Percentiles rank a stretch among this genome's conserved stretches.
phyloP scores from a whole-genome alignment of 2,113 vertebrate species.

The Albula goreensis region DNA sequence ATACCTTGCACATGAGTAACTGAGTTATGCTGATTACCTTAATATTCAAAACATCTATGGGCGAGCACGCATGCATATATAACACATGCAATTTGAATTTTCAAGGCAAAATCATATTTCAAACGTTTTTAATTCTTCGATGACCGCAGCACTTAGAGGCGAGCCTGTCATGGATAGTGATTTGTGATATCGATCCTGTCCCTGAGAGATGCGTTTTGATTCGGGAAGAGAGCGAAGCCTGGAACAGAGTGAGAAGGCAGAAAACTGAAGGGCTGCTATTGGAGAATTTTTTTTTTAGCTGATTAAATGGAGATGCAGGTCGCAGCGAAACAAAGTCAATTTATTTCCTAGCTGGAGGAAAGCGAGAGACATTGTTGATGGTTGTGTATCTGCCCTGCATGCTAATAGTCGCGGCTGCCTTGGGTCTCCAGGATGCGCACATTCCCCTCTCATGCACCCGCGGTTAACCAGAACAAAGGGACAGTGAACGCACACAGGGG shows the following conservation, averaged over 20 bases:
- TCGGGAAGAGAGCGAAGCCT: constrained; percentile 70
- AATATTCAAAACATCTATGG: background rate
- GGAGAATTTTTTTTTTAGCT: constrained; percentile 66
- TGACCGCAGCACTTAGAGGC: constrained; percentile 79
- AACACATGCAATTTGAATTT: constrained; percentile 66
- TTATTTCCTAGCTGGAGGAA: constrained; percentile 70
- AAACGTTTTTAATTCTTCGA: constrained; percentile 64
- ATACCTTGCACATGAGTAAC: background rate
- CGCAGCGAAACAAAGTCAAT: constrained; percentile 73
- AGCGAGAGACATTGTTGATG: constrained; percentile 70
- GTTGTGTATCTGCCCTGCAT: constrained; percentile 67
- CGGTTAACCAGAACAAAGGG: constrained; percentile 82
- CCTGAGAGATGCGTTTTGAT: constrained; percentile 70
- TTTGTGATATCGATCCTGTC: constrained; percentile 88
- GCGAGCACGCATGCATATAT: constrained; percentile 16
- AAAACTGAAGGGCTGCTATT: constrained; percentile 23
- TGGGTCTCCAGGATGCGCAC: constrained; percentile 45
- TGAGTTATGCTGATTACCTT: background rate
- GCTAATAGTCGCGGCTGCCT: constrained; percentile 77
- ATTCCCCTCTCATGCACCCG: constrained; percentile 51
- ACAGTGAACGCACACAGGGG: constrained; percentile 53
- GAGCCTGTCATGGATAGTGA: constrained; percentile 86
- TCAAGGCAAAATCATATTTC: constrained; percentile 63
- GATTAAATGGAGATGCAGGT: constrained; percentile 42
- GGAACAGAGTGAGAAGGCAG: constrained; percentile 45